Evolutionary conservation across 2,113 vertebrate genomes (phyloP), one percentile per base, ranked within the genome.

Genomic region (Amphiprion ocellaris): DNA sequence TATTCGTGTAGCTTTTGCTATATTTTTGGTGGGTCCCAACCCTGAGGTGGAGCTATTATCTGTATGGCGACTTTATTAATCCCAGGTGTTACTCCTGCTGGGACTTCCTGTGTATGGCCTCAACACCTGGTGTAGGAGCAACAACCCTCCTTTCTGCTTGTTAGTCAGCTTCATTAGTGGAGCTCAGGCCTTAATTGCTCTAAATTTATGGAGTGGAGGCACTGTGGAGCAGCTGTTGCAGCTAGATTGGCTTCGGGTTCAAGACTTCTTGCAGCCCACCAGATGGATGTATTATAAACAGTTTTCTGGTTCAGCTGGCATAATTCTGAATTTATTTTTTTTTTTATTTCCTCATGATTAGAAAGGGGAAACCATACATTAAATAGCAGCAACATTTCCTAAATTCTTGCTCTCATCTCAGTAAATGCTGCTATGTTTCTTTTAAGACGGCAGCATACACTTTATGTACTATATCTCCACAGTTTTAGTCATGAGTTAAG

Each of bases 11-110:
- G 54, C 37, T 65, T 75, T 64, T 47, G 28, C 24, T 0, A 2
- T 56, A 0, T 28, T 50, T 49, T 69, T 1, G 1, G 14, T 54
- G 73, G 53, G 21, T 23, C 23, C 3, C 2, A 2, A 44, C 23
- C 15, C 62, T 77, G 10, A 74, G 64, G 59, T 64, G 53, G 54
- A 50, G 55, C 58, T 60, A 55, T 80, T 87, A 77, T 71, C 84
- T 62, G 58, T n/a, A 21, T 2, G 23, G 9, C 60, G 12, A 64
- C 1, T 77, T 83, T 82, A 92, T 92, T 83, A 69, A 70, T 88
- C 47, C 84, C 88, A 88, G 86, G 87, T 93, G 89, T 89, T 74
- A 8, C 30, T 77, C 81, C 73, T 80, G 79, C 88, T 70, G 75
- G 62, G 87, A 82, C 80, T 78, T 91, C 79, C 82, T 92, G 81